A percentile compares a stretch with the other conserved stretches of the same genome.
phyloP scores from a whole-genome alignment of 2,797 vertebrate genomes.

The Arctocebus calabarensis region DNA sequence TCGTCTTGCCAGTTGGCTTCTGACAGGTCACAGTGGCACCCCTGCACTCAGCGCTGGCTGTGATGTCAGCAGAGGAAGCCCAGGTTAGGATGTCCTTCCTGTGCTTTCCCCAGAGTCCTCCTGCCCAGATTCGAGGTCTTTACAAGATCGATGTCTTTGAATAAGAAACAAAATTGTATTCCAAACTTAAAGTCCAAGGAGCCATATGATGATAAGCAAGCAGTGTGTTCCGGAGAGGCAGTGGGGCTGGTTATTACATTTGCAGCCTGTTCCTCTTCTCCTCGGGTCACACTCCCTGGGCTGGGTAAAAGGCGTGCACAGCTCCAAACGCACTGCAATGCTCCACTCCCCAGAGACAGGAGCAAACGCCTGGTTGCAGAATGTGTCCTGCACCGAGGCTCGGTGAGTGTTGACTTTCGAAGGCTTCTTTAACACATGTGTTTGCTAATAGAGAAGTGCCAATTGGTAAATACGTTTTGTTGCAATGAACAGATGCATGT shows the following conservation, averaged over 20 bases:
- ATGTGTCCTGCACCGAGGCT: rapidly evolving
- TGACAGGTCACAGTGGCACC: too few relatives aligned
- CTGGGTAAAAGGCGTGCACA: rapidly evolving
- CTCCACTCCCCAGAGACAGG: too few relatives aligned
- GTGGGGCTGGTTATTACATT: rapidly evolving
- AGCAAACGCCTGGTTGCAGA: neutral
- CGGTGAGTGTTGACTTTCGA: rapidly evolving
- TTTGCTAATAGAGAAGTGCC: rapidly evolving
- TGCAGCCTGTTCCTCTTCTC: too few relatives aligned
- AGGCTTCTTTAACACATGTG: rapidly evolving
- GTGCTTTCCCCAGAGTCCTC: neutral
- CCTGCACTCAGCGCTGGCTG: neutral
- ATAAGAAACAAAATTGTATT: neutral
- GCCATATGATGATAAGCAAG: too few relatives aligned
- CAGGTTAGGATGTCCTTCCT: neutral
- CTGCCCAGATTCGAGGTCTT: neutral
- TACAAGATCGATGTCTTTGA: too few relatives aligned
- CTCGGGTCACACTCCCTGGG: rapidly evolving
- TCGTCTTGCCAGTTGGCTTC: neutral
- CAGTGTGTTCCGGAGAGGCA: neutral
- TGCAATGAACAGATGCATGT: rapidly evolving
- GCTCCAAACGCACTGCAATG: rapidly evolving
- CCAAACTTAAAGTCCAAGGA: neutral
- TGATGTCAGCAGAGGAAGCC: neutral
- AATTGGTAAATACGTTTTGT: rapidly evolving